phyloP scores from a whole-genome alignment of 1,140 invertebrate genomes.

The Orchesella cincta region DNA sequence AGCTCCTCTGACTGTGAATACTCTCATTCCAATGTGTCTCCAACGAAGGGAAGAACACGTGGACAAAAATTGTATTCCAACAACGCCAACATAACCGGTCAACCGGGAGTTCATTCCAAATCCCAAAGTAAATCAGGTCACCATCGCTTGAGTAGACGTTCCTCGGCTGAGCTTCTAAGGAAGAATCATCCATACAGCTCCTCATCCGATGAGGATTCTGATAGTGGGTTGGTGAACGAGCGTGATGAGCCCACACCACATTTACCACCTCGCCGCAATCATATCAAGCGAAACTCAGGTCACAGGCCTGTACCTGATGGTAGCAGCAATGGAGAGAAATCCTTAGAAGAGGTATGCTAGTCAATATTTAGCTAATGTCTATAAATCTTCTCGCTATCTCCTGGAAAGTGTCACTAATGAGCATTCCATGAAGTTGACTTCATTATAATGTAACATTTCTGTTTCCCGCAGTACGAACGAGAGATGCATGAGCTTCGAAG shows the following conservation, averaged over 20 bases:
- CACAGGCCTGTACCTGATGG: slow-evolving; percentile 51
- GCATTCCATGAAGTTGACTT: slow-evolving; percentile 38
- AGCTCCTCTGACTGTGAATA: slow-evolving; percentile 49
- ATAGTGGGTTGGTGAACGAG: slow-evolving; percentile 53
- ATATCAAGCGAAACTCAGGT: slow-evolving; percentile 46
- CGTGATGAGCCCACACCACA: slow-evolving; percentile 55
- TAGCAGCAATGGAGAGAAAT: slow-evolving; percentile 46
- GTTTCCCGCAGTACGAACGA: slow-evolving; percentile 63
- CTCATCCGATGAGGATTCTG: slow-evolving; percentile 55
- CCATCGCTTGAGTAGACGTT: slow-evolving; percentile 55
- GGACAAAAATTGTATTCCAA: background rate
- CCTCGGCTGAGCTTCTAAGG: slow-evolving; percentile 53
- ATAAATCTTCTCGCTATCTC: slow-evolving; percentile 24
- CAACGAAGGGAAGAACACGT: background rate
- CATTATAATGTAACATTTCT: background rate
- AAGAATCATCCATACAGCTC: slow-evolving; percentile 53
- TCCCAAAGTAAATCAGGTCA: slow-evolving; percentile 62
- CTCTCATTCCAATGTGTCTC: slow-evolving; percentile 4
- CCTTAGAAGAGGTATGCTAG: slow-evolving; percentile 42
- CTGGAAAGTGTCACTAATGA: slow-evolving; percentile 19
- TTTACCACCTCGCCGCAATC: slow-evolving; percentile 42
- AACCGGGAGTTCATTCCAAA: slow-evolving; percentile 43
- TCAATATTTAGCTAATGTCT: background rate
- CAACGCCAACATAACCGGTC: background rate
- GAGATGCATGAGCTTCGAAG: slow-evolving; percentile 77